These are phyloP conservation scores for Atrichornis clamosus DNA, from an alignment of 2,113 vertebrate genomes.

Conservation along the genomic window DNA sequence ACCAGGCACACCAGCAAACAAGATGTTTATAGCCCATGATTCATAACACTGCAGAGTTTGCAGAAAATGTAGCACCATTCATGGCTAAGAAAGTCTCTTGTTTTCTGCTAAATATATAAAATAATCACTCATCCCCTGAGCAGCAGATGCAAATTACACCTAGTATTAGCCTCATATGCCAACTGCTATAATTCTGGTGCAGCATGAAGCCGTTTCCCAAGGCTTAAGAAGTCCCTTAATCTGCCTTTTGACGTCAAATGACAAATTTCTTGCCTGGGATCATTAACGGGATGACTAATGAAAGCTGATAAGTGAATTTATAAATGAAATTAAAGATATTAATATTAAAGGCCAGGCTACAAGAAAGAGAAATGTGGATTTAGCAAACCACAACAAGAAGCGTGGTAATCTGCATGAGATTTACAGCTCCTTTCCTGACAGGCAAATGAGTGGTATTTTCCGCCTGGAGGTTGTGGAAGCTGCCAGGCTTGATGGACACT, in stretches of 20 bases:
- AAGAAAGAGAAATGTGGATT: neutral
- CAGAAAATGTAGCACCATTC: neutral
- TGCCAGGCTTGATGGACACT: neutral
- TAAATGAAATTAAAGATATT: slow-evolving; percentile 46
- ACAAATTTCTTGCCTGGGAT: slow-evolving; percentile 42
- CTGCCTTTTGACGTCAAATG: slow-evolving; percentile 46
- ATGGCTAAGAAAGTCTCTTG: slow-evolving; percentile 24
- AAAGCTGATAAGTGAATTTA: slow-evolving; percentile 53
- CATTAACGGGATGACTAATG: slow-evolving; percentile 43
- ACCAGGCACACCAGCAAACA: neutral
- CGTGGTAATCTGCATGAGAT: neutral
- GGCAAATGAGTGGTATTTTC: neutral
- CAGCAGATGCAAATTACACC: slow-evolving; percentile 35
- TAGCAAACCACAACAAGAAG: slow-evolving; percentile 33
- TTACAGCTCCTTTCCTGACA: neutral
- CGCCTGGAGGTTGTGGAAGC: neutral
- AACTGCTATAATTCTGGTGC: neutral
- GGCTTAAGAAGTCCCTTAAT: slow-evolving; percentile 39
- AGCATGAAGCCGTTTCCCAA: neutral
- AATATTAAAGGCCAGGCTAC: slow-evolving; percentile 28
- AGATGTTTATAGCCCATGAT: slow-evolving; percentile 33
- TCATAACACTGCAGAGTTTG: slow-evolving; percentile 42
- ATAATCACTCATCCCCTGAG: slow-evolving; percentile 29
- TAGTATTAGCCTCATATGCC: neutral
- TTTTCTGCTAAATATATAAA: slow-evolving; percentile 61